Evolutionary conservation across 2,797 vertebrate species (phyloP).

Genomic region (Cetoscarus ocellatus): DNA sequence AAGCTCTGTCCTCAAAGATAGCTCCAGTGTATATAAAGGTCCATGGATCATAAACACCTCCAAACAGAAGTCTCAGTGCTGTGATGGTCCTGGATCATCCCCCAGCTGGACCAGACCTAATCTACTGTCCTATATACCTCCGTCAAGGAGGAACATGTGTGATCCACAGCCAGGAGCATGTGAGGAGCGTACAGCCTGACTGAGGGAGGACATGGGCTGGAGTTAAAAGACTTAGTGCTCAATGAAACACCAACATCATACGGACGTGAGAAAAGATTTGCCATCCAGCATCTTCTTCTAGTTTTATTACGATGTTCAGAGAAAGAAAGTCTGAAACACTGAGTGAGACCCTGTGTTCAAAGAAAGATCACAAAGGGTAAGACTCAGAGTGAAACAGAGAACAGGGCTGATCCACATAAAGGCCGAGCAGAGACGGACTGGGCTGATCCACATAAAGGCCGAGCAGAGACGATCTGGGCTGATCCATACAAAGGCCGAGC

Average conservation of each 20-base stretch:
- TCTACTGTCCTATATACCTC: slow-evolving; percentile 67
- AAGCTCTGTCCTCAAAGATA: slow-evolving; percentile 55
- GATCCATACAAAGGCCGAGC: slow-evolving; percentile 36
- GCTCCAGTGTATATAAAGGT: slow-evolving; percentile 56
- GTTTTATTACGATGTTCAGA: too few species aligned
- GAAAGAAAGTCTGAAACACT: too few species aligned
- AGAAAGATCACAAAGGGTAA: too few species aligned
- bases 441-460: slow-evolving; percentile 11
- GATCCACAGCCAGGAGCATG: slow-evolving; percentile 27
- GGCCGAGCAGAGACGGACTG: too few species aligned
- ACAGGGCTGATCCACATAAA: too few species aligned
- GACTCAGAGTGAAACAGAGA: too few species aligned
- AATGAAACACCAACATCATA: too few species aligned
- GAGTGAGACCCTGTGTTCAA: too few species aligned
- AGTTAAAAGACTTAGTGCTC: slow-evolving; percentile 33
- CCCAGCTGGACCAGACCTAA: slow-evolving; percentile 43
- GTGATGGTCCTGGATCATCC: slow-evolving; percentile 36
- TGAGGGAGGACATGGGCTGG: slow-evolving; percentile 43
- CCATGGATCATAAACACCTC: slow-evolving; percentile 67
- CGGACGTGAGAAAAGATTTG: too few species aligned
- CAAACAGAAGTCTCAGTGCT: slow-evolving; percentile 42
- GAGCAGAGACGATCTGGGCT: slow-evolving; percentile 4
- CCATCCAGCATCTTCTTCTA: too few species aligned
- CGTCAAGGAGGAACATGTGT: slow-evolving; percentile 49
- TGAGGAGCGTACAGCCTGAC: slow-evolving; percentile 31